Percentiles rank a stretch among this genome's conserved stretches.
These are phyloP conservation scores for Aramus guarauna DNA, from an alignment of 2,113 vertebrate genomes.

Conservation along the genomic window DNA sequence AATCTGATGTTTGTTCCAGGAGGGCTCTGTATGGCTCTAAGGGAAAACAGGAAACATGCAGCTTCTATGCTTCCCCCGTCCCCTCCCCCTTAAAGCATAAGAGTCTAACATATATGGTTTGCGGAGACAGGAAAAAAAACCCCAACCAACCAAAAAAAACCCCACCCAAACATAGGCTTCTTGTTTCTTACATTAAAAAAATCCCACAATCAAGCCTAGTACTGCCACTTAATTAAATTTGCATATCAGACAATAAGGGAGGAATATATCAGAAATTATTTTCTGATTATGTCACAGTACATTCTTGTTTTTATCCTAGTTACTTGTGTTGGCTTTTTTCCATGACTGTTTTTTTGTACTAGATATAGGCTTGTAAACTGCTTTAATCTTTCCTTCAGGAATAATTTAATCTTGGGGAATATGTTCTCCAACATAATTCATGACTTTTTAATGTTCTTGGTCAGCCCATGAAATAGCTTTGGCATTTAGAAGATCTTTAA, in stretches of 20 bases:
- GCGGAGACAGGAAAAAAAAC: background rate
- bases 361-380: background rate
- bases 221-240: background rate
- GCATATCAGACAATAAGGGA: background rate
- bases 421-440: background rate
- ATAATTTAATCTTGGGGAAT: constrained; percentile 11
- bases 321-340: background rate
- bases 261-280: background rate
- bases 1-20: background rate
- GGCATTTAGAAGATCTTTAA: constrained; percentile 28
- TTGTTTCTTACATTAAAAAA: background rate
- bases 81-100: background rate
- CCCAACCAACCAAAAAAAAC: no score
- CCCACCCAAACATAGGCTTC: background rate
- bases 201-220: rapidly evolving
- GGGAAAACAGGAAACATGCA: background rate
- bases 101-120: background rate
- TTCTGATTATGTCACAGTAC: background rate
- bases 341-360: background rate
- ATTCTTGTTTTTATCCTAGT: background rate
- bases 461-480: constrained; percentile 12
- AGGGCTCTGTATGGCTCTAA: background rate
- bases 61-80: background rate
- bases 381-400: constrained; percentile 21
- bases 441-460: constrained; percentile 8